Conservation (phyloP, 2,797 vertebrate species). For the Malacoraja senta region DNA sequence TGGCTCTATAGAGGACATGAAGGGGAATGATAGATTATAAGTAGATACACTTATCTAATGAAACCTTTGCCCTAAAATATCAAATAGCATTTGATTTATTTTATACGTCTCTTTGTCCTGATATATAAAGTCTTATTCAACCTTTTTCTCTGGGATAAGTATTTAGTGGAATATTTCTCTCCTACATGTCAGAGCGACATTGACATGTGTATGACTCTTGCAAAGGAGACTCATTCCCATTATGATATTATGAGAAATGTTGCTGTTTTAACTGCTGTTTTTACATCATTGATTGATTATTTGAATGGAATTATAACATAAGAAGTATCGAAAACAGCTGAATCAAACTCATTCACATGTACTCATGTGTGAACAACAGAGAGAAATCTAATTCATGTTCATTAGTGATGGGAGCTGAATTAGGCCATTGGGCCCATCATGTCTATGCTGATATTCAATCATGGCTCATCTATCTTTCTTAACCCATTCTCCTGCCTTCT, state of each 20-base stretch:
- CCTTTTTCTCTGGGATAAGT: neutral
- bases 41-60: neutral
- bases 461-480: no score
- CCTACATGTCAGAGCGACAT: neutral
- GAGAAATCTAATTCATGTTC: neutral
- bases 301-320: neutral
- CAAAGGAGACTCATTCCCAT: neutral
- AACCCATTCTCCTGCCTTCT: no score
- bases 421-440: no score
- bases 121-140: neutral
- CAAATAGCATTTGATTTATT: neutral
- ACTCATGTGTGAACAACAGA: neutral
- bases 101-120: neutral
- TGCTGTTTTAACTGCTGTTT: neutral
- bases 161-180: neutral
- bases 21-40: constrained; percentile 8
- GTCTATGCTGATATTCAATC: no score
- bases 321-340: neutral
- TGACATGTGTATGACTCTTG: neutral
- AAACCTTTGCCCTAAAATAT: neutral
- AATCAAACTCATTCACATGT: neutral
- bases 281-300: neutral
- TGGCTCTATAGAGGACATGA: no score
- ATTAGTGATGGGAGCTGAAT: no score
- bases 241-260: neutral